These are phyloP conservation scores for Rhopalosiphum nymphaeae DNA, from an alignment of 2,888 invertebrate species.

Conservation along the genomic window DNA sequence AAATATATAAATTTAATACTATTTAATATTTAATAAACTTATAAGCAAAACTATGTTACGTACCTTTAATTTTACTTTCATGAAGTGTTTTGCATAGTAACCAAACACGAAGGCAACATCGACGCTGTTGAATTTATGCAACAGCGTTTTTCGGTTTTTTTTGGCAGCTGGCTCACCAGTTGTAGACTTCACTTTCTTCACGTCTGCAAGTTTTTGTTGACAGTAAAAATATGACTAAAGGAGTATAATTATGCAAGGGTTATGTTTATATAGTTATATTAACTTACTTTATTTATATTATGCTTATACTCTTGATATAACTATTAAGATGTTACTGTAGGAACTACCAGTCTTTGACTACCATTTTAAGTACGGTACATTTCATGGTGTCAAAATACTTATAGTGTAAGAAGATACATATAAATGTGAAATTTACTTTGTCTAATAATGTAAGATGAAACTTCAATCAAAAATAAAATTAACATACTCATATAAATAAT, in stretches of 20 bases:
- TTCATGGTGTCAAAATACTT: neutral
- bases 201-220: neutral
- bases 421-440: neutral
- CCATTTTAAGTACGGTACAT: neutral
- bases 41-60: neutral
- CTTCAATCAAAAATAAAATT: neutral
- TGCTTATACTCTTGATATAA: neutral
- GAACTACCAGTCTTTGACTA: neutral
- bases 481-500: neutral
- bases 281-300: neutral
- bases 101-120: neutral
- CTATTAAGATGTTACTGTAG: neutral
- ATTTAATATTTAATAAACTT: neutral
- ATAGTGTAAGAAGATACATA: neutral
- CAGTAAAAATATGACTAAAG: neutral
- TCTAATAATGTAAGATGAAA: neutral
- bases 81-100: neutral
- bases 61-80: neutral
- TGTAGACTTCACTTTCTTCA: neutral
- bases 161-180: neutral
- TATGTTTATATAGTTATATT: neutral
- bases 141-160: neutral
- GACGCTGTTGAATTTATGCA: no score
- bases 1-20: no score
- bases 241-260: neutral